phyloP scores from a whole-genome alignment of 1,140 invertebrate species.

The Lerema accius region DNA sequence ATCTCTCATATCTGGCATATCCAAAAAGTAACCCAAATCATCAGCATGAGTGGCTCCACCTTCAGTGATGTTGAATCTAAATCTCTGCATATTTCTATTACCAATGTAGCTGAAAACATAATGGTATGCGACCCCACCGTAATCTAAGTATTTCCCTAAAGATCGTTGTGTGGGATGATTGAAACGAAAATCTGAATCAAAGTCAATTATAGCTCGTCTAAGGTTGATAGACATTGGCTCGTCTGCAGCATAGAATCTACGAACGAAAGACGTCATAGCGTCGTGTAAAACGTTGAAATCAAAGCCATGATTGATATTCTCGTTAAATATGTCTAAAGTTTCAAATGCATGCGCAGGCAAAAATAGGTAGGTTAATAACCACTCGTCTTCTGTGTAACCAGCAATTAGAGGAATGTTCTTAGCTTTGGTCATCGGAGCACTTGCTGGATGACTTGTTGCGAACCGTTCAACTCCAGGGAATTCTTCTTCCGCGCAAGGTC shows the following conservation, averaged over 20 bases:
- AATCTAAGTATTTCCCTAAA: constrained; percentile 37
- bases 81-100: constrained; percentile 39
- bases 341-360: neutral
- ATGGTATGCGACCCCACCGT: constrained; percentile 36
- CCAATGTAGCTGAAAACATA: constrained; percentile 51
- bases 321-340: constrained; percentile 9
- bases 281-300: constrained; percentile 5
- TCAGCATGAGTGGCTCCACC: constrained; percentile 46
- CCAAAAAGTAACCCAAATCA: constrained; percentile 51
- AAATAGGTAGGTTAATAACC: neutral
- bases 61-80: constrained; percentile 26
- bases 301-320: neutral
- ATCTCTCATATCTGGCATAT: constrained; percentile 33
- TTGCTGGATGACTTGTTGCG: constrained; percentile 2
- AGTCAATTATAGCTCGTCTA: constrained; percentile 30
- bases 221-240: constrained; percentile 22
- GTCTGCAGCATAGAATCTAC: constrained; percentile 45
- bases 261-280: constrained; percentile 9
- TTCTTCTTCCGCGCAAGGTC: constrained; percentile 36
- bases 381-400: constrained; percentile 6
- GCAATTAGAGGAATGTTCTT: constrained; percentile 1
- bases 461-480: constrained; percentile 11
- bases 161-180: constrained; percentile 8
- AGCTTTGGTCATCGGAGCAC: neutral
- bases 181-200: constrained; percentile 18